Conservation (phyloP, 2,888 invertebrate species). For the Ptychoptera contaminata region DNA sequence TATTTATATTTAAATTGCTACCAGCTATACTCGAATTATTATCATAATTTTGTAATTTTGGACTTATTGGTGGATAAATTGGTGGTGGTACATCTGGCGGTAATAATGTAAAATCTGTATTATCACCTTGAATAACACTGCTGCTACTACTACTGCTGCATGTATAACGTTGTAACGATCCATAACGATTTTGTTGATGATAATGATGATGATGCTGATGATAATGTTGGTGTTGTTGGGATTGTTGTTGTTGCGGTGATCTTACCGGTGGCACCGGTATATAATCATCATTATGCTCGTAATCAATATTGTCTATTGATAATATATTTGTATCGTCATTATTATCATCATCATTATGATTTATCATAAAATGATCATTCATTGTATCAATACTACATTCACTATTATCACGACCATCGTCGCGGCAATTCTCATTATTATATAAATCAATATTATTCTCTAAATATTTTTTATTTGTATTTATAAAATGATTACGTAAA, state of each 20-base stretch:
- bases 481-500: too few relatives aligned
- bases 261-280: constrained; percentile 6
- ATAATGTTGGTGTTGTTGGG: constrained; percentile 18
- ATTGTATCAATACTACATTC: background rate
- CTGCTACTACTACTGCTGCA: too few relatives aligned
- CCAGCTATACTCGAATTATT: too few relatives aligned
- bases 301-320: too few relatives aligned
- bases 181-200: too few relatives aligned
- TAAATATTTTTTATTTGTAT: too few relatives aligned
- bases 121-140: too few relatives aligned
- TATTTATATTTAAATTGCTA: too few relatives aligned
- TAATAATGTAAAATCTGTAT: too few relatives aligned
- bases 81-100: constrained; percentile 1
- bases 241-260: constrained; percentile 15
- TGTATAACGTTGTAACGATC: too few relatives aligned
- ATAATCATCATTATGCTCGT: background rate
- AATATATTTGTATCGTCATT: background rate
- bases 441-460: too few relatives aligned
- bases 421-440: background rate
- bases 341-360: constrained; percentile 5
- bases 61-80: constrained; percentile 9
- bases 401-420: background rate
- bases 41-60: constrained; percentile 6
- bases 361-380: constrained; percentile 3
- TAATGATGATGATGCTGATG: constrained; percentile 4